These are phyloP conservation scores for Rhopalosiphum padi DNA, from an alignment of 1,140 invertebrate genomes.

Conservation along the genomic window DNA sequence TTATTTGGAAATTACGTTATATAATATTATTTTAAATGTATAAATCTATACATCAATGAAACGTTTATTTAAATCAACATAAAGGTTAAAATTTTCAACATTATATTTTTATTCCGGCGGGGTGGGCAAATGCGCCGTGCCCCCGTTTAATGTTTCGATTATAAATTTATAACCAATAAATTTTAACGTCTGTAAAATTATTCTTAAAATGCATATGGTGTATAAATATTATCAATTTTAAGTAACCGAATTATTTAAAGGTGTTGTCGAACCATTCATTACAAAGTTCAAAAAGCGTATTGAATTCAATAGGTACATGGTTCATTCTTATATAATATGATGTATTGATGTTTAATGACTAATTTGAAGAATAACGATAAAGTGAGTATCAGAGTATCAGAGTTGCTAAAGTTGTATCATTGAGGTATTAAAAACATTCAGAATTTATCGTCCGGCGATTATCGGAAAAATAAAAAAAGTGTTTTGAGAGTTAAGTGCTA, in stretches of 20 bases:
- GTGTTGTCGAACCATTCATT: neutral
- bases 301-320: neutral
- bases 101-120: no score
- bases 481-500: constrained; percentile 36
- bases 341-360: neutral
- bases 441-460: constrained; percentile 36
- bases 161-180: neutral
- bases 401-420: neutral
- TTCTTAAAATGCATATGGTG: neutral
- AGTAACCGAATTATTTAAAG: neutral
- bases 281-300: neutral
- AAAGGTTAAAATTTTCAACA: no score
- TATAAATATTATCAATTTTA: neutral
- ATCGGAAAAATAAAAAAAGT: constrained; percentile 24
- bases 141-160: no score
- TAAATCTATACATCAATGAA: no score
- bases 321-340: neutral
- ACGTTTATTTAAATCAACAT: no score
- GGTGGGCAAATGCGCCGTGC: no score
- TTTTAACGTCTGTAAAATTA: neutral
- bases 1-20: no score
- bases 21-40: no score
- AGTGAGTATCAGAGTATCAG: no score
- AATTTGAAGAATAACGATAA: constrained; percentile 18
- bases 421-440: constrained; percentile 13